Percentiles rank a stretch among this genome's conserved stretches.
These are phyloP conservation scores for Phaonia tiefii DNA, from an alignment of 2,888 invertebrate genomes.

Conservation along the genomic window DNA sequence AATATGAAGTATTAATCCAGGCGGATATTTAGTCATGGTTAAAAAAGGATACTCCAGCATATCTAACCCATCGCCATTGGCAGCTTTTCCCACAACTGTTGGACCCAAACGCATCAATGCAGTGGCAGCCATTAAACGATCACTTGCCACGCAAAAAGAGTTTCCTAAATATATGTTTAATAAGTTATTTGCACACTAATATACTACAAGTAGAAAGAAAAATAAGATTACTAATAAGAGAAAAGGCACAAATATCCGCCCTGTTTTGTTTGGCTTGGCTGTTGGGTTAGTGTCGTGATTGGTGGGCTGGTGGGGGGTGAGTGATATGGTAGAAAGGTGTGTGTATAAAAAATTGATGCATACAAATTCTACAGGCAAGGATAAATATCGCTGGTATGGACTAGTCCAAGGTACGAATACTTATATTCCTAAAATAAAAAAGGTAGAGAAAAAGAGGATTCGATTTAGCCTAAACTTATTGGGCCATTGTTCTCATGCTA, in stretches of 20 bases:
- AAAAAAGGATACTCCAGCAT: conserved; percentile 97
- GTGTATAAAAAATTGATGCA: conserved; percentile 43
- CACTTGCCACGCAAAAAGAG: conserved; percentile 86
- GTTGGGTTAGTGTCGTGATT: not conserved
- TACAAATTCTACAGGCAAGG: conserved; percentile 48
- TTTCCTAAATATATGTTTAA: conserved; percentile 88
- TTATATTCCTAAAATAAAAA: conserved; percentile 11
- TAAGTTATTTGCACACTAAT: conserved; percentile 36
- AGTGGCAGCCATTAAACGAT: conserved; percentile 82
- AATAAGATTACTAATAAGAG: not conserved
- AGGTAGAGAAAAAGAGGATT: conserved; percentile 30
- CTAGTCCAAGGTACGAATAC: too few relatives aligned
- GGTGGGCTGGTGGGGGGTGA: conserved; percentile 16
- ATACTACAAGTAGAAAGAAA: not conserved
- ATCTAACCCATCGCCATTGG: conserved; percentile 88
- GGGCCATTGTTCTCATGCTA: conserved; percentile 60
- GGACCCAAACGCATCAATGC: conserved; percentile 83
- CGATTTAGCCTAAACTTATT: conserved; percentile 34
- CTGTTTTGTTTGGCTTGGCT: not conserved
- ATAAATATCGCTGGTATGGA: conserved; percentile 9
- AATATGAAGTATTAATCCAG: conserved; percentile 92
- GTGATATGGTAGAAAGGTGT: conserved; percentile 34
- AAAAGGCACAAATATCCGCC: not conserved
- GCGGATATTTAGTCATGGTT: conserved; percentile 94
- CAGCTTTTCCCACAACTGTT: conserved; percentile 82